Conservation (phyloP, 1,140 invertebrate genomes). For the Capitella teleta region DNA sequence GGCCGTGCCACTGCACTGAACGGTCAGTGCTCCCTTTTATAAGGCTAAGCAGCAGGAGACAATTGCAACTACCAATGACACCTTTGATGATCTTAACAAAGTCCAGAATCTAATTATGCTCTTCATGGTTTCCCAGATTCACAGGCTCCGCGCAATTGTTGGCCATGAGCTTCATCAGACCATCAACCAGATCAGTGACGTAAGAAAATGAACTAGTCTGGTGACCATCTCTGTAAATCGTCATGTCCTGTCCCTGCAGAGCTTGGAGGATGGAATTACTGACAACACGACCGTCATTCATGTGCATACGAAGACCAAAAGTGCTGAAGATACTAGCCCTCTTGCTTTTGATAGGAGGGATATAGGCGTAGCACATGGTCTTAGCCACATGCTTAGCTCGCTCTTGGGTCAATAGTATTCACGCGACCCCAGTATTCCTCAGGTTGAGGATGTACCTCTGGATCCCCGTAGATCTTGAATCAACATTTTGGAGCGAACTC, state of each 20-base stretch:
- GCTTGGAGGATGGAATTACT: slow-evolving; percentile 98
- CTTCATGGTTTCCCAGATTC: slow-evolving; percentile 96
- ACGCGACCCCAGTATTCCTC: slow-evolving; percentile 91
- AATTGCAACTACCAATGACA: slow-evolving; percentile 47
- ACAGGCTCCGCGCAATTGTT: slow-evolving; percentile 87
- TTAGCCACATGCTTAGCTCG: slow-evolving; percentile 93
- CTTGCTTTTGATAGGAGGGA: slow-evolving; percentile 60
- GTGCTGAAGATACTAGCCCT: slow-evolving; percentile 96
- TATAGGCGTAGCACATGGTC: slow-evolving; percentile 89
- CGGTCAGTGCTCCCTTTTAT: too few relatives aligned
- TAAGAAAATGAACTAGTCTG: slow-evolving; percentile 98
- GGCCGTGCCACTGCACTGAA: too few relatives aligned
- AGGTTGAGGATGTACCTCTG: slow-evolving; percentile 37
- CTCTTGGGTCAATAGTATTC: slow-evolving; percentile 89
- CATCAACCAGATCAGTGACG: slow-evolving; percentile 92
- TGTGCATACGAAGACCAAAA: slow-evolving; percentile 98
- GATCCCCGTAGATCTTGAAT: slow-evolving; percentile 26
- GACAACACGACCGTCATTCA: slow-evolving; percentile 96
- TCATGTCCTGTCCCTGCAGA: slow-evolving; percentile 42
- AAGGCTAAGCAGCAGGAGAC: too few relatives aligned
- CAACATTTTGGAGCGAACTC: slow-evolving; percentile 84
- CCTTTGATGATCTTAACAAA: slow-evolving; percentile 88
- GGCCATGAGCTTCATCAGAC: slow-evolving; percentile 82
- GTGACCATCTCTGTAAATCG: slow-evolving; percentile 80
- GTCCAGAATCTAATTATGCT: slow-evolving; percentile 91